phyloP scores from a whole-genome alignment of 2,888 invertebrate genomes.

The Electrophaes corylata region DNA sequence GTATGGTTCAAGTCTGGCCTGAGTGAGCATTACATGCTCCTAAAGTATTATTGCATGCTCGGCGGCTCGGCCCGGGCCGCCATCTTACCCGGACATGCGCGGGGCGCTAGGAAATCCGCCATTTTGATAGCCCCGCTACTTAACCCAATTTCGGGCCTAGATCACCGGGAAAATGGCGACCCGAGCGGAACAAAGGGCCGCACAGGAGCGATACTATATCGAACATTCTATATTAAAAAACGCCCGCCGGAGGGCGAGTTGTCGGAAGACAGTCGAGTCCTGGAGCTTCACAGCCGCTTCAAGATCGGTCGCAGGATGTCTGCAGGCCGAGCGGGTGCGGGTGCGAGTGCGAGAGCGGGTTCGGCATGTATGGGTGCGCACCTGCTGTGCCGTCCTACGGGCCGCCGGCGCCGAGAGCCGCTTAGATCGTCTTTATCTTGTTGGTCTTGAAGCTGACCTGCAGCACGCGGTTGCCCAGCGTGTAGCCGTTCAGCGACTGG shows the following conservation, averaged over 20 bases:
- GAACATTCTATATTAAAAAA: conserved; percentile 69
- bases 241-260: conserved; percentile 48
- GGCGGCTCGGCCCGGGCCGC: conserved; percentile 50
- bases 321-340: conserved; percentile 29
- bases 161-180: conserved; percentile 34
- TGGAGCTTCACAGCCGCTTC: conserved; percentile 38
- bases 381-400: conserved; percentile 82
- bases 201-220: conserved; percentile 62
- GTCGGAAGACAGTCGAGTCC: conserved; percentile 49
- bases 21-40: conserved; percentile 71
- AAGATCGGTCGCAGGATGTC: conserved; percentile 36
- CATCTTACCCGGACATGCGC: conserved; percentile 74
- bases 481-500: conserved; percentile 95
- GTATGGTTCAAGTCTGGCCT: conserved; percentile 65
- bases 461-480: conserved; percentile 94
- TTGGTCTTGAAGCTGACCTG: conserved; percentile 97
- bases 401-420: conserved; percentile 74
- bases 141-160: conserved; percentile 68
- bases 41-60: conserved; percentile 72
- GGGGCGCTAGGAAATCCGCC: conserved; percentile 56
- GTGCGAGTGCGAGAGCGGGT: conserved; percentile 39
- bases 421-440: conserved; percentile 89
- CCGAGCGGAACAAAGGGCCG: conserved; percentile 45
- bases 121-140: conserved; percentile 76
- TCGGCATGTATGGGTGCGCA: conserved; percentile 78